Evolutionary conservation across 2,888 invertebrate genomes (phyloP).

Genomic region (Dione vanillae): DNA sequence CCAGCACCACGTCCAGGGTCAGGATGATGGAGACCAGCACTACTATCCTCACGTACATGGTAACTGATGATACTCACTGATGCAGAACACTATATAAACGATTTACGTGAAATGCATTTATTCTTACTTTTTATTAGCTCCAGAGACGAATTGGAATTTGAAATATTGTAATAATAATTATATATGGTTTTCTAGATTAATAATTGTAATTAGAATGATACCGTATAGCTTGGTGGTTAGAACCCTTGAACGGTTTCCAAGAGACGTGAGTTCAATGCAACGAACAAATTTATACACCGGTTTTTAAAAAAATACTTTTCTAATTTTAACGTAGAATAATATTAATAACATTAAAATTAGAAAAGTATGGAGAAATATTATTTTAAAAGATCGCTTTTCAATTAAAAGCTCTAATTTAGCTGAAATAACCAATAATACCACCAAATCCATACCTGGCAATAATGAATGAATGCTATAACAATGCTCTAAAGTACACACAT

Average conservation of each 20-base stretch:
- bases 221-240: neutral
- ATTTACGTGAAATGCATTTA: constrained; percentile 53
- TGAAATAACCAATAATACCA: neutral
- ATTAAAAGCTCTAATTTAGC: no score
- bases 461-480: constrained; percentile 59
- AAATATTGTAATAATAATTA: no score
- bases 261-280: no score
- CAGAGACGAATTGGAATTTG: constrained; percentile 53
- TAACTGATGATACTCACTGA: constrained; percentile 41
- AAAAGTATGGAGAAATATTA: no score
- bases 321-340: no score
- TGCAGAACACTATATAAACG: constrained; percentile 60
- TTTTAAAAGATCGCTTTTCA: no score
- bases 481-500: constrained; percentile 45
- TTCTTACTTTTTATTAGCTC: constrained; percentile 31
- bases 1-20: constrained; percentile 51
- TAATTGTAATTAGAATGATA: neutral
- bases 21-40: constrained; percentile 53
- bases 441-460: constrained; percentile 54
- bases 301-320: no score
- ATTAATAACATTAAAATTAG: no score
- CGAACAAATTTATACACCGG: no score
- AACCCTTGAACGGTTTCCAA: no score
- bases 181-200: neutral
- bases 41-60: constrained; percentile 59